A percentile compares a stretch with the other conserved stretches of the same genome.
Evolutionary conservation across 2,113 vertebrate genomes (phyloP).

Genomic region (Ammodytes dubius): DNA sequence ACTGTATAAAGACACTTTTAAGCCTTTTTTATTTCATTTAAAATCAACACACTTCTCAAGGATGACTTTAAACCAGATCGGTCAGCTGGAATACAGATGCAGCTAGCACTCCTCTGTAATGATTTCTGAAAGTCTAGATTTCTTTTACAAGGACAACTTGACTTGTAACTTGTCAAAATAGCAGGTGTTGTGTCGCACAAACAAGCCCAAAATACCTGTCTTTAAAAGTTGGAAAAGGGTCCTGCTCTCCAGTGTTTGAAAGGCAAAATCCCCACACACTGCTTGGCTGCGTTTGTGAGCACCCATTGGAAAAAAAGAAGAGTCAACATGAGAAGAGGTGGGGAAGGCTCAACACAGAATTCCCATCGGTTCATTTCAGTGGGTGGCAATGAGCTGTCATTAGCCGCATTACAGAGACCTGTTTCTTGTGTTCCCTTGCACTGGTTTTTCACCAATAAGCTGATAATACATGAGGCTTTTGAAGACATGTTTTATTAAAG

Average conservation of each 20-base stretch:
- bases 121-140: not conserved
- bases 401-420: slow-evolving; percentile 41
- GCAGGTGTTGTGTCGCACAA: not conserved
- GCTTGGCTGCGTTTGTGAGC: not conserved
- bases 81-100: not conserved
- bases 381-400: slow-evolving; percentile 53
- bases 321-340: slow-evolving; percentile 24
- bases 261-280: slow-evolving; percentile 22
- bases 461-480: slow-evolving; percentile 63
- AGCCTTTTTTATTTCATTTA: not conserved
- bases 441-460: slow-evolving; percentile 56
- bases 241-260: not conserved
- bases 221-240: not conserved
- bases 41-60: not conserved
- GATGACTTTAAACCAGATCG: not conserved
- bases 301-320: slow-evolving; percentile 23
- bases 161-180: not conserved
- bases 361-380: slow-evolving; percentile 47
- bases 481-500: slow-evolving; percentile 63
- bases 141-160: not conserved
- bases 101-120: not conserved
- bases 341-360: not conserved
- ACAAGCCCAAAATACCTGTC: not conserved
- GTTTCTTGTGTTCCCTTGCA: slow-evolving; percentile 49
- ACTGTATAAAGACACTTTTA: not conserved